phyloP scores from a whole-genome alignment of 2,797 vertebrate genomes.

The Acestrorhynchus altus region DNA sequence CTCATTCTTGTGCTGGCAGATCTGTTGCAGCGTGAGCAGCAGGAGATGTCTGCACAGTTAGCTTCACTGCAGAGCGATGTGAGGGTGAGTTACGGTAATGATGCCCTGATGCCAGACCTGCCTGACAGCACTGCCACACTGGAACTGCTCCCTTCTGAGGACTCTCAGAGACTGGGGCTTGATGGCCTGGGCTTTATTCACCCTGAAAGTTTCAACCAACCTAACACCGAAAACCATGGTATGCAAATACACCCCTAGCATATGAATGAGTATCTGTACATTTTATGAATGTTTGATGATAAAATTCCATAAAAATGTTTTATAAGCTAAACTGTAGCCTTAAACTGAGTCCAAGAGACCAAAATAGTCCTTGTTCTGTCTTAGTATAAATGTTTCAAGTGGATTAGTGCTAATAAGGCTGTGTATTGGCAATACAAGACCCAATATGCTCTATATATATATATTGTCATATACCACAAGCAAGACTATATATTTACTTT shows the following conservation, averaged over 20 bases:
- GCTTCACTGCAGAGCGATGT: constrained; percentile 94
- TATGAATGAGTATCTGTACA: no score
- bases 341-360: no score
- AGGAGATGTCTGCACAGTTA: constrained; percentile 93
- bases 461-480: no score
- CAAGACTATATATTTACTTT: no score
- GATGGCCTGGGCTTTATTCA: constrained; percentile 91
- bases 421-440: no score
- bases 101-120: constrained; percentile 94
- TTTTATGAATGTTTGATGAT: no score
- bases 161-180: constrained; percentile 80
- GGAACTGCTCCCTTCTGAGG: constrained; percentile 86
- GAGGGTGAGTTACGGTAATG: constrained; percentile 96
- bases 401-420: no score
- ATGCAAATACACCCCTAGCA: constrained; percentile 2
- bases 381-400: no score
- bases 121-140: constrained; percentile 85
- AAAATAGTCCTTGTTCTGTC: no score
- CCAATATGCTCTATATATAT: no score
- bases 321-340: no score
- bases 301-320: no score
- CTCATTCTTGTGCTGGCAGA: constrained; percentile 68
- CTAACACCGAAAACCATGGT: constrained; percentile 91
- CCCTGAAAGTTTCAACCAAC: constrained; percentile 92
- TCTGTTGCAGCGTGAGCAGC: constrained; percentile 93